Base-by-base conservation (phyloP, 35 echinoderm and acorn worm genomes). In the Patiria miniata region DNA sequence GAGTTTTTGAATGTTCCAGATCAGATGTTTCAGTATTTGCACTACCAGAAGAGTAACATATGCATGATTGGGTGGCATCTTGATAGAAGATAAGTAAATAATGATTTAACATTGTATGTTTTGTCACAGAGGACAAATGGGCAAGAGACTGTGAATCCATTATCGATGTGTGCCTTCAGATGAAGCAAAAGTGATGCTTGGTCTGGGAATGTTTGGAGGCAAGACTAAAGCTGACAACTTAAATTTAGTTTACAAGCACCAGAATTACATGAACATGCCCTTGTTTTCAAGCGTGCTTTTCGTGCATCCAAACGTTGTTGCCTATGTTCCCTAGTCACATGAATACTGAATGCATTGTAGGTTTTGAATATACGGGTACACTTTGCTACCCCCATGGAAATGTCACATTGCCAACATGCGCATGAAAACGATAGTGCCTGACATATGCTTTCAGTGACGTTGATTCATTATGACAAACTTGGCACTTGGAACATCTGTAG, bases 371-470 rank as follows among this genome's bases (percentile, higher is more conserved):
- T 26, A 12, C 40, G 10, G 36, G 32, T 9, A 26, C 40, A 39
- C 40, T 15, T 15, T 10, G 8, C 19, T 21, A 77, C 68, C 8
- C 79, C 36, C 79, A 81, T 39, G 40, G 79, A 39, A 81, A 81
- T 9, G 16, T 39, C 8, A 47, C 79, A 47, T 81, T 81, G 40
- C 37, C 19, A 39, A 81, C 79, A 81, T 81, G 19, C 12, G 21
- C 21, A 47, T 81, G 79, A 47, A 81, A 47, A 15, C 19, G 33
- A 37, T 81, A 47, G 37, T 81, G 79, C 21, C 32, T 47, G 37
- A 81, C 79, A 47, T 39, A 81, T 7, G 79, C 79, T 15, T 81
- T 81, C 14, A 81, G 79, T 40, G 79, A 81, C 12, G 68, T 77
- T 9, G 8, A 8, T 23, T 77, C n/a, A 77, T 77, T 8, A 22